Percentiles rank a stretch among this genome's conserved stretches.
Evolutionary conservation across 2,888 invertebrate genomes (phyloP).

Genomic region (Drosophila fulvimacula): DNA sequence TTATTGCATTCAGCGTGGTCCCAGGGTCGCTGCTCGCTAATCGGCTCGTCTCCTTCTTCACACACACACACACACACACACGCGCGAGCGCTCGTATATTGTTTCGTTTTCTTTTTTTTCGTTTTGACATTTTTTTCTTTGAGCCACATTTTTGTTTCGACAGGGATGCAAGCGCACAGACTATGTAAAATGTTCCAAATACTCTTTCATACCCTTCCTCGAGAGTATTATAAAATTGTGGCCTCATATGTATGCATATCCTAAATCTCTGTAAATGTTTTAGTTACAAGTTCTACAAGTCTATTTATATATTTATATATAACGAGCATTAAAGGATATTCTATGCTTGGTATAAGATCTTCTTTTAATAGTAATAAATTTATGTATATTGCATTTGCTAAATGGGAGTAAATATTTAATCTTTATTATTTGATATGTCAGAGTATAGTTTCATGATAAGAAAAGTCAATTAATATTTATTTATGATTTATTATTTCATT

Average conservation of each 20-base stretch:
- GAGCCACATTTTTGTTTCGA: slow-evolving; percentile 36
- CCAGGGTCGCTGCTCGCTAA: slow-evolving; percentile 75
- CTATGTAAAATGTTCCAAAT: slow-evolving; percentile 11
- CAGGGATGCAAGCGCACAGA: slow-evolving; percentile 46
- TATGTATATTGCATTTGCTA: too few relatives aligned
- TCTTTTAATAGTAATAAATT: not conserved
- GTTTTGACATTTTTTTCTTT: slow-evolving; percentile 56
- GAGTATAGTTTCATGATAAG: not conserved
- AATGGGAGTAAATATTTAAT: too few relatives aligned
- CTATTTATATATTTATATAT: too few relatives aligned
- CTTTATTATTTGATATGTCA: too few relatives aligned
- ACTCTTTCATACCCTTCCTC: not conserved
- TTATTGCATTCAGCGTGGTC: slow-evolving; percentile 69
- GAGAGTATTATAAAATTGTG: not conserved
- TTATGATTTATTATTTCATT: not conserved
- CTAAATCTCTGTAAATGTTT: not conserved
- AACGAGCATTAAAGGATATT: not conserved
- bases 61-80: slow-evolving; percentile 5
- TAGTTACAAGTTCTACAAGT: too few relatives aligned
- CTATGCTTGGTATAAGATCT: not conserved
- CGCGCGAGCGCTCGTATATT: slow-evolving; percentile 19
- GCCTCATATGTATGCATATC: not conserved
- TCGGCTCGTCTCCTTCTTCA: slow-evolving; percentile 49
- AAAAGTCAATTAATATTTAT: not conserved
- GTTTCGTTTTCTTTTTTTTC: slow-evolving; percentile 38